A percentile compares a stretch with the other conserved stretches of the same genome.
Conservation (phyloP, 2,888 invertebrate genomes). For the Thumatha senex region DNA sequence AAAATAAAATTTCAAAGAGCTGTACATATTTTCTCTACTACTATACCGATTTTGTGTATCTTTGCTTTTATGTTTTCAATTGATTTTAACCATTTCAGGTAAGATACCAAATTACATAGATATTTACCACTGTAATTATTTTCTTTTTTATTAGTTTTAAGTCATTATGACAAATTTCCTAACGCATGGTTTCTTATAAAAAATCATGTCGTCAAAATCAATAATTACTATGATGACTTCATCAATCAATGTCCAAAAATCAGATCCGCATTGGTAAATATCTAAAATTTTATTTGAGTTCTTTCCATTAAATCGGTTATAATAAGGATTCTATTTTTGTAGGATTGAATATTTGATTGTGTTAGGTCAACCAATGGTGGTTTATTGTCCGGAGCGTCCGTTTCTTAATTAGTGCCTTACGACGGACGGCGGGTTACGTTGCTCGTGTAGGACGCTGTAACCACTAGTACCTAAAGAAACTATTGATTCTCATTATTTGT, state of each 20-base stretch:
- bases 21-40: slow-evolving; percentile 10
- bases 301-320: slow-evolving; percentile 11
- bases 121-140: too few species aligned
- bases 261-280: too few species aligned
- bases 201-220: too few species aligned
- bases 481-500: slow-evolving; percentile 36
- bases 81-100: too few species aligned
- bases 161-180: too few species aligned
- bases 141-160: too few species aligned
- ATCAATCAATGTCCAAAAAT: too few species aligned
- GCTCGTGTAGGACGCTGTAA: slow-evolving; percentile 68
- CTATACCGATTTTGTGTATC: slow-evolving; percentile 13
- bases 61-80: not conserved
- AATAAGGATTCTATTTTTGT: slow-evolving; percentile 64
- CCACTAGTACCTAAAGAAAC: slow-evolving; percentile 57
- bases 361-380: slow-evolving; percentile 29
- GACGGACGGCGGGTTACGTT: slow-evolving; percentile 72
- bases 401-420: slow-evolving; percentile 76
- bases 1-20: slow-evolving; percentile 35
- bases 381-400: slow-evolving; percentile 62
- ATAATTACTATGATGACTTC: too few species aligned
- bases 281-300: too few species aligned
- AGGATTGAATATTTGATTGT: slow-evolving; percentile 43
- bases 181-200: too few species aligned
- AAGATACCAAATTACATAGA: too few species aligned